Base-by-base conservation (phyloP, 2,113 vertebrate genomes). In the Xiphias gladius region DNA sequence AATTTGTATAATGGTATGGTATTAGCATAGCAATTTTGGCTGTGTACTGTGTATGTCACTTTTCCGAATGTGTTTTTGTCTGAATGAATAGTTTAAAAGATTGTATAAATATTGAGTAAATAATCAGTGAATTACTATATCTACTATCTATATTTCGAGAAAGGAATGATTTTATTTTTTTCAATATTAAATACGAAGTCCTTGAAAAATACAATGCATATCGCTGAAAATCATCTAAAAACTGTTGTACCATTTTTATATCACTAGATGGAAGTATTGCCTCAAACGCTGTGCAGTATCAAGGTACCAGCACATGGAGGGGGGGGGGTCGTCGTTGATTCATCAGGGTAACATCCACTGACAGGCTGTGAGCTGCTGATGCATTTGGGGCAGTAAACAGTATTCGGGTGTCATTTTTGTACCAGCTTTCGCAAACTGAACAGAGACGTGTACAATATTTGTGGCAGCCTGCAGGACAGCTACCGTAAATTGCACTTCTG, bases 241-340 rank as follows among this genome's bases (percentile, higher is more conserved):
- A 43, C 58, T 61, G 76, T 30, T n/a, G 32, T 79, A 84, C 63
- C 1, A 43, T 37, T 6, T 55, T 52, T 69, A 57, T 5, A 76
- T 4, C 93, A 54, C 74, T 86, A 92, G 93, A 89, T 88, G 93
- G 84, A 1, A 54, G 0, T n/a, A 43, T 64, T 70, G 30, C 6
- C 43, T 39, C 16, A 50, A 30, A 58, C 17, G 37, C 16, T 2
- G 37, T 8, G 30, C 2, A 19, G 4, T 5, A 7, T 13, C 55
- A 11, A 50, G 7, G 46, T n/a, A 43, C 16, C 7, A 22, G 12
- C 4, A 16, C 4, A 7, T 2, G 14, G 9, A 8, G 41, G 17
- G 2, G 32, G 39, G 1, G 32, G 35, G 22, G 6, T 52, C 24
- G 4, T 43, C 8, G 7, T 13, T 50, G 16, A 73, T 19, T 24